Conservation (phyloP, 2,113 vertebrate genomes). For the Ptilonorhynchus violaceus region DNA sequence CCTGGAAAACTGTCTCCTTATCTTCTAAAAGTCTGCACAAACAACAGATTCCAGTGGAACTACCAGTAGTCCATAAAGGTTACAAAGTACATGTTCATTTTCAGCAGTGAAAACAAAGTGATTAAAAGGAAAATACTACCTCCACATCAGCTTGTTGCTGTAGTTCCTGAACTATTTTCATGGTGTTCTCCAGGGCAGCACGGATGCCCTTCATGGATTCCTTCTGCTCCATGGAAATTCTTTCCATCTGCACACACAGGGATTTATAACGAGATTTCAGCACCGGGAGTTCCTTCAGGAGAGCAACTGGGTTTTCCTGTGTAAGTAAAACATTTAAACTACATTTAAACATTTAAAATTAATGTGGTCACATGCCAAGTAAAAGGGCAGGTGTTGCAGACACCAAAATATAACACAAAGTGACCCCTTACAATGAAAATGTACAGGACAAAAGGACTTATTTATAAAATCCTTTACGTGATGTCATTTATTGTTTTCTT, state of each 20-base stretch:
- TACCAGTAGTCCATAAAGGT: rapidly evolving
- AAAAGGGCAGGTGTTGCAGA: not conserved
- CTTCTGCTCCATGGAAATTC: constrained; percentile 75
- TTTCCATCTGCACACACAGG: constrained; percentile 75
- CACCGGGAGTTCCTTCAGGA: constrained; percentile 80
- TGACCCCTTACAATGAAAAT: not conserved
- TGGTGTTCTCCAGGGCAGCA: constrained; percentile 68
- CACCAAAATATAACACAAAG: not conserved
- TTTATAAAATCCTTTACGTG: not conserved
- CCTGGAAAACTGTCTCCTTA: not conserved
- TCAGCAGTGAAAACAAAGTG: not conserved
- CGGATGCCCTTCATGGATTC: constrained; percentile 79
- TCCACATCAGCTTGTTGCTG: constrained; percentile 71
- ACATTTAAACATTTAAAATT: not conserved
- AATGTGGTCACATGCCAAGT: not conserved
- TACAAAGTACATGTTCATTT: not conserved
- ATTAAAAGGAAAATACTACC: constrained; percentile 67
- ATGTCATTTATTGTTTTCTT: not conserved
- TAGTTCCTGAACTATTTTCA: constrained; percentile 70
- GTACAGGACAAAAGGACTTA: not conserved
- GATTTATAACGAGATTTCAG: constrained; percentile 81
- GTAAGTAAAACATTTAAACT: not conserved
- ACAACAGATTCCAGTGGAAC: not conserved
- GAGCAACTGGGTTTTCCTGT: constrained; percentile 81
- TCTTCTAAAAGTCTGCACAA: not conserved